Evolutionary conservation across 2,113 vertebrate species (phyloP), one percentile per base, ranked within the genome.

Genomic region (Acrocephalus kingi): DNA sequence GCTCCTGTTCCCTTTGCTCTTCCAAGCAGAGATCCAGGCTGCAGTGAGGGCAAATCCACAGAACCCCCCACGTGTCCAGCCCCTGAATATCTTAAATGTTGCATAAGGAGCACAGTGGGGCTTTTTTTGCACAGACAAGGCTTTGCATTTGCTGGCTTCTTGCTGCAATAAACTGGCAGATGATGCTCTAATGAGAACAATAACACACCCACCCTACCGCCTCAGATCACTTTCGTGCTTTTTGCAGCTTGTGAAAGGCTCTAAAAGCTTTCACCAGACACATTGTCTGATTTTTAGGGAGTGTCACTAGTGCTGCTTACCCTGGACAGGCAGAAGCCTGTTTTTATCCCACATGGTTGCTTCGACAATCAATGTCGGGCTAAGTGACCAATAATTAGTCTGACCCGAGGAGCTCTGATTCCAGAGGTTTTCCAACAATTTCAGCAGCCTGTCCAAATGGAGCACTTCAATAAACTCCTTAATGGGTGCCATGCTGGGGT

Each of bases 241-340:
- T 87, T n/a, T 90, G 43, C 71, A 93, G 74, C 71, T 83, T 63
- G 49, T 85, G 72, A 94, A 93, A 90, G 68, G 90, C 91, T 93
- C 59, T 96, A 86, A 97, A 94, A 96, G 96, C 95, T 85, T 96
- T 79, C 74, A 73, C 49, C 91, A 94, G 82, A 93, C 91, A 83
- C 55, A 72, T 21, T 89, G 75, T 80, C 91, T 92, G 86, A 77
- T 74, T 95, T 94, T 77, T 67, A 84, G 80, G 72, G 72, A 91
- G 68, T 62, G 33, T 66, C 84, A 41, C 66, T 54, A 33, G 58
- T 0, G 2, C 51, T 91, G 51, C 81, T 95, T 77, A 43, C 59
- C 35, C 55, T 5, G 76, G 66, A 64, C 54, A 45, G 63, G n/a
- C 69, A 91, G 62, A 91, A 93, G 22, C 35, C 28, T 71, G 33